Evolutionary conservation across 2,888 invertebrate species (phyloP).

Genomic region (Nyleta sp.): DNA sequence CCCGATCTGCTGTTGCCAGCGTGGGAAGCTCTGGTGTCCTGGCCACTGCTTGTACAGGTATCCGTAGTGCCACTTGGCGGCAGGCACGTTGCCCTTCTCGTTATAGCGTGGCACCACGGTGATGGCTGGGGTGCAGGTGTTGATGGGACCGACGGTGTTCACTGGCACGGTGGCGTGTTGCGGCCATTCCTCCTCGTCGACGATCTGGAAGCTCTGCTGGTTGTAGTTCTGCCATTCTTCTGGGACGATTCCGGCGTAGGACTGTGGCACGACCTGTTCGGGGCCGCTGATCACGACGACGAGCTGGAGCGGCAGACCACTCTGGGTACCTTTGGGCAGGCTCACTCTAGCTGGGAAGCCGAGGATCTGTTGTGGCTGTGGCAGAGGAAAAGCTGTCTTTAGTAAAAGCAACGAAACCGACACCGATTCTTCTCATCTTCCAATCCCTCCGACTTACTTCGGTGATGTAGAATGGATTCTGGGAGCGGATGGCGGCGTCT

Average conservation of each 20-base stretch:
- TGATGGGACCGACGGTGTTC: slow-evolving; percentile 43
- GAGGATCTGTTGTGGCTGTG: slow-evolving; percentile 83
- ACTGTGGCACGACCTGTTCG: slow-evolving; percentile 78
- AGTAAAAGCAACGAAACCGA: too few species aligned
- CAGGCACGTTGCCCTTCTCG: slow-evolving; percentile 42
- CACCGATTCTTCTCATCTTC: not conserved
- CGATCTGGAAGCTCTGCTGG: slow-evolving; percentile 73
- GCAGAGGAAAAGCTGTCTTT: not conserved
- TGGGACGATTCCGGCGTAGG: slow-evolving; percentile 83
- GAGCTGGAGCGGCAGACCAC: slow-evolving; percentile 86
- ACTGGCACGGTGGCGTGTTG: slow-evolving; percentile 63
- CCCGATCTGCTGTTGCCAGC: slow-evolving; percentile 69
- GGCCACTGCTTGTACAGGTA: slow-evolving; percentile 74
- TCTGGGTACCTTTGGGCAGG: slow-evolving; percentile 86
- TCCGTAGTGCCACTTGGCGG: slow-evolving; percentile 70
- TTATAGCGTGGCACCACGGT: slow-evolving; percentile 50
- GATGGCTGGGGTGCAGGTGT: slow-evolving; percentile 43
- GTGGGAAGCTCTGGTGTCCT: slow-evolving; percentile 67
- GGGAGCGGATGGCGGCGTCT: slow-evolving; percentile 83
- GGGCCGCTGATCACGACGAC: slow-evolving; percentile 85
- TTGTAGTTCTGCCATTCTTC: slow-evolving; percentile 72
- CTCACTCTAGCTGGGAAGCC: slow-evolving; percentile 86
- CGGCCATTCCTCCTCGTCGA: slow-evolving; percentile 71
- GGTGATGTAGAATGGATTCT: slow-evolving; percentile 78
- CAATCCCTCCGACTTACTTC: slow-evolving; percentile 70